These are phyloP conservation scores for Pangasius krempfi DNA, from an alignment of 2,797 vertebrate species.

Conservation along the genomic window DNA sequence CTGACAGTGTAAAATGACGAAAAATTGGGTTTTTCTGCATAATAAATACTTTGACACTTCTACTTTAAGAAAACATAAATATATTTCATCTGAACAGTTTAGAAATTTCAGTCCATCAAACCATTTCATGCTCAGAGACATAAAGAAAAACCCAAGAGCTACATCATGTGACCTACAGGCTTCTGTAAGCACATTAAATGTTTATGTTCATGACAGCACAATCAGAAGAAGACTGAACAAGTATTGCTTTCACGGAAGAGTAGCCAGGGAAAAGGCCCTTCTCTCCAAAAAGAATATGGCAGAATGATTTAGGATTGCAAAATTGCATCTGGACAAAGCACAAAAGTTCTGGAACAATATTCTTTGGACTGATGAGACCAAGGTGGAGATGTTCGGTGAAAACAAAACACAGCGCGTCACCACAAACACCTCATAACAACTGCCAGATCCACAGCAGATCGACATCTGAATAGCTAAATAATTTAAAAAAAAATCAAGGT, in stretches of 20 bases:
- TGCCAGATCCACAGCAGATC: neutral
- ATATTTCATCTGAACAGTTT: neutral
- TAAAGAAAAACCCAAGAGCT: no score
- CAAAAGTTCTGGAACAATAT: neutral
- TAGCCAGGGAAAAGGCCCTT: neutral
- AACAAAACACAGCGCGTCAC: neutral
- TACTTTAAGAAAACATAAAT: neutral
- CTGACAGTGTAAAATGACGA: neutral
- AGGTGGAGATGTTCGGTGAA: neutral
- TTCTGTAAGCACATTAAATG: neutral
- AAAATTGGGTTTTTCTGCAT: neutral
- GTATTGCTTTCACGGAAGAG: neutral
- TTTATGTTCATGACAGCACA: neutral
- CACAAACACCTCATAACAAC: neutral
- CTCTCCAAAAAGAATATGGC: neutral
- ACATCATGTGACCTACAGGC: neutral
- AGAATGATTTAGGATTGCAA: neutral
- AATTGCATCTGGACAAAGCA: neutral
- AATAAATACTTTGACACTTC: neutral
- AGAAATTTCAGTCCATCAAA: neutral
- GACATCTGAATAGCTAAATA: neutral
- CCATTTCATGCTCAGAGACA: neutral
- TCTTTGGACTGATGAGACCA: neutral
- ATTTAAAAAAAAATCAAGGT: neutral
- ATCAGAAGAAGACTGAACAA: no score